Evolutionary conservation across 2,113 vertebrate species (phyloP).

Genomic region (Theristicus caerulescens): DNA sequence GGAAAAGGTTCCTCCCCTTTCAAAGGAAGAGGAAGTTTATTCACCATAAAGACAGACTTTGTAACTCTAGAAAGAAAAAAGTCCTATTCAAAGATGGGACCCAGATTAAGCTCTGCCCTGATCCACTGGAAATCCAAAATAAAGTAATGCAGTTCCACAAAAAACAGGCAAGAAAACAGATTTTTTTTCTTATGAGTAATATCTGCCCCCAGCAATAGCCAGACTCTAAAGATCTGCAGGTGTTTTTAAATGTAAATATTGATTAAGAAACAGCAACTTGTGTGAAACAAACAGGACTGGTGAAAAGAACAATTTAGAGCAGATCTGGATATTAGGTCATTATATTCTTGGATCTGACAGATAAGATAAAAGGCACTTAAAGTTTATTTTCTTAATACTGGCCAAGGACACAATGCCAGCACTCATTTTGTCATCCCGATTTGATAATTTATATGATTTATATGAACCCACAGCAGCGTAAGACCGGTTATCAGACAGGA

Average conservation of each 20-base stretch:
- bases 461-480: neutral
- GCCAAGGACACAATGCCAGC: neutral
- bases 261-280: neutral
- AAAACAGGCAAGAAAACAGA: neutral
- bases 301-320: neutral
- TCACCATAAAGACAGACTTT: neutral
- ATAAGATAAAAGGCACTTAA: neutral
- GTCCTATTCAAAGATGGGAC: neutral
- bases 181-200: neutral
- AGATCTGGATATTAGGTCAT: neutral
- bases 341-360: neutral
- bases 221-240: neutral
- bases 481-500: neutral
- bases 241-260: neutral
- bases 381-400: neutral
- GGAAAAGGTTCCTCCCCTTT: neutral
- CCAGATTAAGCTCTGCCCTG: neutral
- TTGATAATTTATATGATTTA: neutral
- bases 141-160: neutral
- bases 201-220: neutral
- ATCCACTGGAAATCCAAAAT: neutral
- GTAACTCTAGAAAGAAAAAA: neutral
- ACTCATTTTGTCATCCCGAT: neutral
- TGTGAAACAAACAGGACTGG: neutral
- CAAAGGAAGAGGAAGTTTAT: neutral